Base-by-base conservation (phyloP, 2,797 vertebrate genomes). In the Acanthurus leucopareius region DNA sequence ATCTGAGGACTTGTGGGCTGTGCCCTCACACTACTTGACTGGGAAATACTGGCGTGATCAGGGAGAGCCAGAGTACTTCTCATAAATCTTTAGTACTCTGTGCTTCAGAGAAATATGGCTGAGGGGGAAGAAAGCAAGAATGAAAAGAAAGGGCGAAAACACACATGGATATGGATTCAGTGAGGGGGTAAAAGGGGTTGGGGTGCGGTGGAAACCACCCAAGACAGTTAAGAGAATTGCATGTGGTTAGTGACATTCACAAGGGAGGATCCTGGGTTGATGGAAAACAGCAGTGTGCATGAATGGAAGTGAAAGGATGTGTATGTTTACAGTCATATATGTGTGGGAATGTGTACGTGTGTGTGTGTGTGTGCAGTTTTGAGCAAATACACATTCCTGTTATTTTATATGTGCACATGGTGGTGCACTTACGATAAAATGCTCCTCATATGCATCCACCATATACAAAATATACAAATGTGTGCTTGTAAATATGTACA, bases 151-250 rank as follows among this genome's bases (percentile, higher is more conserved):
- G 10, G 35, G 54, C 48, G 72, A 77, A 86, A 80, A 61, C 65
- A 74, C 66, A 77, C 75, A 86, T 84, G 80, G 77, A 86, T 83
- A 71, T 79, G 52, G 77, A 84, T 83, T 86, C 44, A 75, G 56
- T 51, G 65, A 80, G 70, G 69, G 69, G 71, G 79, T 79, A 70
- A 40, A 64, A 72, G 59, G 79, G 65, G 64, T 65, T 80, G 32
- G 71, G 81, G 70, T 78, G 80, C 61, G 69, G 80, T 90, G 58
- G 60, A 91, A 90, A 84, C 85, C 79, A 86, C 80, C 79, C 85
- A 86, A 80, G 88, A 90, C 90, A 90, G 84, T 91, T 90, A 82
- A 77, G 80, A 83, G 84, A 90, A 90, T 85, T 93, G 87, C 82
- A 88, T 88, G 86, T 75, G 85, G 88, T 93, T 89, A 84, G 80